Conservation (phyloP, 2,888 invertebrate species). For the Teleogryllus oceanicus region DNA sequence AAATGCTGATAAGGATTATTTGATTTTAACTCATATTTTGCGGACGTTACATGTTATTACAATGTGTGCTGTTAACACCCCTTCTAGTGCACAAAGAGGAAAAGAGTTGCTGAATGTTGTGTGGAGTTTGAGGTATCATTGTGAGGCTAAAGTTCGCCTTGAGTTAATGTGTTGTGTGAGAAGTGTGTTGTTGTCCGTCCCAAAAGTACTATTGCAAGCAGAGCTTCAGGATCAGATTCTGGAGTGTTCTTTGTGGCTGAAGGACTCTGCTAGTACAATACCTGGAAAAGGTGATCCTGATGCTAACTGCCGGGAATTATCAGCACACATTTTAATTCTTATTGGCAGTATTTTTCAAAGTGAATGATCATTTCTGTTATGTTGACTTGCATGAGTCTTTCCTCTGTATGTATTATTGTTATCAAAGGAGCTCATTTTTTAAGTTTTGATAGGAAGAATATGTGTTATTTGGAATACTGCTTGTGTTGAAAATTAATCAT, state of each 20-base stretch:
- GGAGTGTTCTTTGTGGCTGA: conserved; percentile 66
- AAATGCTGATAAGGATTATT: conserved; percentile 32
- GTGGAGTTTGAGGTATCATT: conserved; percentile 62
- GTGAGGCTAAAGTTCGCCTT: conserved; percentile 63
- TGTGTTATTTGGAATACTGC: too few relatives aligned
- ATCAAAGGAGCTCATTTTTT: too few relatives aligned
- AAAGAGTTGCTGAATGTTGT: conserved; percentile 64
- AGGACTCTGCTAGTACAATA: conserved; percentile 54
- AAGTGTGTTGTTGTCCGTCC: conserved; percentile 60
- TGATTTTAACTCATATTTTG: conserved; percentile 63
- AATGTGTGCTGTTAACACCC: conserved; percentile 65
- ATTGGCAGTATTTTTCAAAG: conserved; percentile 46
- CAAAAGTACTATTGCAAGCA: conserved; percentile 54
- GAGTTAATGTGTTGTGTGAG: conserved; percentile 66
- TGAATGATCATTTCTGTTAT: neutral
- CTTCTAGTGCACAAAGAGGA: conserved; percentile 61
- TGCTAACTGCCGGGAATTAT: conserved; percentile 61
- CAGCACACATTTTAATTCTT: conserved; percentile 57
- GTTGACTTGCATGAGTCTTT: too few relatives aligned
- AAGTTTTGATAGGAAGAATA: too few relatives aligned
- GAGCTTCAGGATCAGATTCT: conserved; percentile 61
- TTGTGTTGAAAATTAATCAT: too few relatives aligned
- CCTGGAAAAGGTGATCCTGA: conserved; percentile 57
- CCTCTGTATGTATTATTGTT: too few relatives aligned
- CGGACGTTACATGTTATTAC: conserved; percentile 66